Evolutionary conservation across 2,888 invertebrate genomes (phyloP).

Genomic region (Strigamia crassipes): DNA sequence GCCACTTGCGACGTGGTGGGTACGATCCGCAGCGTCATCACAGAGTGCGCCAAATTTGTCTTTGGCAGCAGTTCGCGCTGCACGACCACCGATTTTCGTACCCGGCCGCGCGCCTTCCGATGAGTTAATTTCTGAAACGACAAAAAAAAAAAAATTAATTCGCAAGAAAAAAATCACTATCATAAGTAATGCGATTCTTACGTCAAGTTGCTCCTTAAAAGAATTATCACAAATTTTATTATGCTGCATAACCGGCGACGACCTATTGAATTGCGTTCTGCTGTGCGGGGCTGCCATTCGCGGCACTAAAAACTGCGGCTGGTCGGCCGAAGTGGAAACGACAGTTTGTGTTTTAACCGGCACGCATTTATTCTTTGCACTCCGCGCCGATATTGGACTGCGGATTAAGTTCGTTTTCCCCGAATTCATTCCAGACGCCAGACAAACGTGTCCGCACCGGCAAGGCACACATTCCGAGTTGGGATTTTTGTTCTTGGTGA

Average conservation of each 20-base stretch:
- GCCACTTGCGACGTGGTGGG: constrained; percentile 48
- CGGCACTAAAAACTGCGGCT: constrained; percentile 51
- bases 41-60: constrained; percentile 51
- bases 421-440: not conserved
- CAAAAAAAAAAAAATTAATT: not conserved
- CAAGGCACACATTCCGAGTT: constrained; percentile 34
- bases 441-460: constrained; percentile 20
- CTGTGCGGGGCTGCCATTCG: constrained; percentile 51
- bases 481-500: constrained; percentile 43
- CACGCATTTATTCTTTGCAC: not conserved
- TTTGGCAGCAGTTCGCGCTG: constrained; percentile 73
- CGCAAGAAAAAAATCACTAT: no score
- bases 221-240: constrained; percentile 49
- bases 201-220: constrained; percentile 52
- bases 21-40: constrained; percentile 50
- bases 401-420: constrained; percentile 7
- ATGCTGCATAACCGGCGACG: not conserved
- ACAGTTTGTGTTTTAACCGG: not conserved
- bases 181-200: no score
- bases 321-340: constrained; percentile 41
- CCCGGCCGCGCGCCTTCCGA: constrained; percentile 50
- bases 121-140: constrained; percentile 50
- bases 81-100: constrained; percentile 59
- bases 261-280: constrained; percentile 45
- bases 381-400: not conserved